Conservation (phyloP, 1,140 invertebrate genomes). For the Solenopsis fugax region DNA sequence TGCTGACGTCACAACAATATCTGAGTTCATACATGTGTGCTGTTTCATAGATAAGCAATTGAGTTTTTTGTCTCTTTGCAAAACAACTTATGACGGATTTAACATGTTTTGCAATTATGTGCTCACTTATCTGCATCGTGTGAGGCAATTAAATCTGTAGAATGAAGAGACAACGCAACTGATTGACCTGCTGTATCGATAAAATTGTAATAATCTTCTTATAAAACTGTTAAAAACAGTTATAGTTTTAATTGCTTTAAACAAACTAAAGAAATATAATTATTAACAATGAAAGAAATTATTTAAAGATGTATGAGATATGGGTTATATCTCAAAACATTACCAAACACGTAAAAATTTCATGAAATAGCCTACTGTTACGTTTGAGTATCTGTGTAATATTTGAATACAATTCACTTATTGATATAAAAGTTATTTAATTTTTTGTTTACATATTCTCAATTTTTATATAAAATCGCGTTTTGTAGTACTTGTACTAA, state of each 20-base stretch:
- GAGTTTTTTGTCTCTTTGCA: background rate
- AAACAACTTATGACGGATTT: background rate
- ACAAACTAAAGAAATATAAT: background rate
- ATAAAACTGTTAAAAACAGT: background rate
- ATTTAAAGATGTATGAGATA: background rate
- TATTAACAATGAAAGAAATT: background rate
- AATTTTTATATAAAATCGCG: too few relatives aligned
- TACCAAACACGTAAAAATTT: too few relatives aligned
- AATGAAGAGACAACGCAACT: background rate
- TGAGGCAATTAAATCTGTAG: background rate
- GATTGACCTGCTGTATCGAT: background rate
- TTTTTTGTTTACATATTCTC: too few relatives aligned
- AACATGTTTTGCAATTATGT: conserved; percentile 7
- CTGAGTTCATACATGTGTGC: background rate
- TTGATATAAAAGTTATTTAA: too few relatives aligned
- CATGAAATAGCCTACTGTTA: too few relatives aligned
- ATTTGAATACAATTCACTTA: too few relatives aligned
- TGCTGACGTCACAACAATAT: background rate
- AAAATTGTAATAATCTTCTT: background rate
- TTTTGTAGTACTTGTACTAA: too few relatives aligned
- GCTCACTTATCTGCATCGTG: background rate
- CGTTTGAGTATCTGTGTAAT: too few relatives aligned
- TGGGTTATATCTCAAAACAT: too few relatives aligned
- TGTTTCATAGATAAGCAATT: conserved; percentile 33
- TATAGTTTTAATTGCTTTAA: background rate